phyloP scores from a whole-genome alignment of 2,888 invertebrate genomes.

The Rotaria socialis region DNA sequence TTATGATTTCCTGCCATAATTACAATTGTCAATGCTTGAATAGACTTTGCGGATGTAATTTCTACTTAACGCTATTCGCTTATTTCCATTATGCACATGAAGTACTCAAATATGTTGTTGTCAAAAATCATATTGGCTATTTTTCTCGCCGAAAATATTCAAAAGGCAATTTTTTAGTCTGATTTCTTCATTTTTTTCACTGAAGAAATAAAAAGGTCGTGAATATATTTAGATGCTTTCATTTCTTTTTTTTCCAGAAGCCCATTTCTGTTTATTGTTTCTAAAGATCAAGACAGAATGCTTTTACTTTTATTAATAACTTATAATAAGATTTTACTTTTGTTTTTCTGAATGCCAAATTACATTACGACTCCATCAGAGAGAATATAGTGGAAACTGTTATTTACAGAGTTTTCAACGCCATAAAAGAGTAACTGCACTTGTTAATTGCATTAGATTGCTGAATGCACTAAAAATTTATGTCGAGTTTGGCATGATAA shows the following conservation, averaged over 20 bases:
- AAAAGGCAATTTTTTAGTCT: not conserved
- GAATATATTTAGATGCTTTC: too few relatives aligned
- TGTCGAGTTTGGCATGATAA: not conserved
- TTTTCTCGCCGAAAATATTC: not conserved
- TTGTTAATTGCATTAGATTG: not conserved
- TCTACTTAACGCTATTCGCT: not conserved
- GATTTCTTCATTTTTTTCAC: not conserved
- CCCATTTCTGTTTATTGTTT: too few relatives aligned
- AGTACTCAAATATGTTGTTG: not conserved
- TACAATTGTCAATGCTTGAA: not conserved
- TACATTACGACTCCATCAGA: too few relatives aligned
- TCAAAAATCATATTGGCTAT: not conserved
- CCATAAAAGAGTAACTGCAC: not conserved
- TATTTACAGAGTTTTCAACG: not conserved
- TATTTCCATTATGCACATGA: not conserved
- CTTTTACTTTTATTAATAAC: not conserved
- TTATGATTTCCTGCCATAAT: not conserved
- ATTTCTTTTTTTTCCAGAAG: too few relatives aligned
- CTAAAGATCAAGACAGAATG: too few relatives aligned
- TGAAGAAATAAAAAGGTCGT: too few relatives aligned
- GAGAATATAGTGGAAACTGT: too few relatives aligned
- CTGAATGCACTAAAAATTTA: not conserved
- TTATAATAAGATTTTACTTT: not conserved
- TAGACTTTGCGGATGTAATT: not conserved
- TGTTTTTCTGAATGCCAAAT: not conserved